These are phyloP conservation scores for Threskiornis aethiopicus DNA, from an alignment of 2,797 vertebrate species.

Conservation along the genomic window DNA sequence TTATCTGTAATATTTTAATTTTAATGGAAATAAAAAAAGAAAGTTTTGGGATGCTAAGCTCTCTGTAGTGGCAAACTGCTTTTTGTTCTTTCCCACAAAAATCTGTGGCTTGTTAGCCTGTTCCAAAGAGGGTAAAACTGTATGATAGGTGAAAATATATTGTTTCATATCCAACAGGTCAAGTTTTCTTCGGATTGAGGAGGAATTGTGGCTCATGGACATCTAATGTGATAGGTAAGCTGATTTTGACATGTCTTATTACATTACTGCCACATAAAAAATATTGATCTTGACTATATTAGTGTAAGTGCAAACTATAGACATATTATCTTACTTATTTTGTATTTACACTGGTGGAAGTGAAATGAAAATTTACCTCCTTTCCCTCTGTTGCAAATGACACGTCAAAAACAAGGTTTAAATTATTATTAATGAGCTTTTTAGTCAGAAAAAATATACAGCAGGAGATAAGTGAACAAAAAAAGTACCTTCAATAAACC, in stretches of 20 bases:
- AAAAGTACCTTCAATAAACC: not conserved
- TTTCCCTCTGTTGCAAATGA: not conserved
- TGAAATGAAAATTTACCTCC: not conserved
- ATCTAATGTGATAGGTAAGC: slow-evolving; percentile 11
- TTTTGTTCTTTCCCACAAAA: not conserved
- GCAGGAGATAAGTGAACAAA: not conserved
- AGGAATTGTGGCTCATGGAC: not conserved
- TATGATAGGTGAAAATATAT: not conserved
- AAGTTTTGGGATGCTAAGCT: not conserved
- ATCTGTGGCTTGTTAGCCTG: not conserved
- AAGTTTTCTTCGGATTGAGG: not conserved
- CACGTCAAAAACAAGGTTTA: not conserved
- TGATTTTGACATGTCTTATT: not conserved
- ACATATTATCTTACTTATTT: not conserved
- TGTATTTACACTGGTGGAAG: not conserved
- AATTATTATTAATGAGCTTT: not conserved
- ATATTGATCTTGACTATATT: not conserved
- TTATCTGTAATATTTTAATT: not conserved
- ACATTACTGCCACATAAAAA: not conserved
- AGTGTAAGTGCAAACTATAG: not conserved
- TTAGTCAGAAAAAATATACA: not conserved
- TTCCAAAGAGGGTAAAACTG: not conserved
- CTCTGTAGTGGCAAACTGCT: not conserved
- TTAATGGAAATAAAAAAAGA: not conserved
- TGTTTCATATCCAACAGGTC: slow-evolving; percentile 22